These are phyloP conservation scores for Betta splendens DNA, from an alignment of 2,797 vertebrate species.

Conservation along the genomic window DNA sequence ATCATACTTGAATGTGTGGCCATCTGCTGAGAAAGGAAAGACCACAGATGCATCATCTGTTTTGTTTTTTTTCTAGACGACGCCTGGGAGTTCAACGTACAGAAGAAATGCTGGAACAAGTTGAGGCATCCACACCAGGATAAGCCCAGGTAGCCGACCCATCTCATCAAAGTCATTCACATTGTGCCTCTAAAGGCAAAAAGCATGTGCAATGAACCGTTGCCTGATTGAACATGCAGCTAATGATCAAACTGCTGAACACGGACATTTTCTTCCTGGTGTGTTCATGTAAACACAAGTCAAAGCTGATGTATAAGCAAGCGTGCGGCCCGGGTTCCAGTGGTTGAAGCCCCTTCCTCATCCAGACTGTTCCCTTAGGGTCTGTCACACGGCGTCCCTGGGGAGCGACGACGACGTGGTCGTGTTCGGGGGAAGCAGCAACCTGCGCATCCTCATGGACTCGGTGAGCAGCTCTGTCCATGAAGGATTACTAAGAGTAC, in stretches of 20 bases:
- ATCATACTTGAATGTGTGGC: no score
- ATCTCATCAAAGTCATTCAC: no score
- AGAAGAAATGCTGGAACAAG: conserved; percentile 86
- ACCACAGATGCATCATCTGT: neutral
- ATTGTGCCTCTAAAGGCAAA: no score
- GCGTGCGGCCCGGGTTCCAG: no score
- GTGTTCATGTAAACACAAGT: neutral
- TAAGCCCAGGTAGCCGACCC: conserved; percentile 85
- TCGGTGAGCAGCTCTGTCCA: no score
- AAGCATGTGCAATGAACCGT: no score
- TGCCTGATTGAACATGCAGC: neutral
- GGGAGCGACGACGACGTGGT: conserved; percentile 90
- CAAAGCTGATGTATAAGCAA: neutral
- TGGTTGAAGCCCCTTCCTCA: no score
- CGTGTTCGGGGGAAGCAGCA: conserved; percentile 93
- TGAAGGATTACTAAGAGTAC: no score
- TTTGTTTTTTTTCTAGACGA: conserved; percentile 81
- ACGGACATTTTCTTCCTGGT: no score
- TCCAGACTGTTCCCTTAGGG: conserved; percentile 76
- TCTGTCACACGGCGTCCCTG: conserved; percentile 91
- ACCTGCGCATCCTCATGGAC: conserved; percentile 87
- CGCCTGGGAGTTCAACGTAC: conserved; percentile 88
- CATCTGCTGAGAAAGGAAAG: no score
- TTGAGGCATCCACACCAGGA: conserved; percentile 84
- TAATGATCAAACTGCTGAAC: neutral